Evolutionary conservation across 2,113 vertebrate genomes (phyloP).

Genomic region (Nymphicus hollandicus): DNA sequence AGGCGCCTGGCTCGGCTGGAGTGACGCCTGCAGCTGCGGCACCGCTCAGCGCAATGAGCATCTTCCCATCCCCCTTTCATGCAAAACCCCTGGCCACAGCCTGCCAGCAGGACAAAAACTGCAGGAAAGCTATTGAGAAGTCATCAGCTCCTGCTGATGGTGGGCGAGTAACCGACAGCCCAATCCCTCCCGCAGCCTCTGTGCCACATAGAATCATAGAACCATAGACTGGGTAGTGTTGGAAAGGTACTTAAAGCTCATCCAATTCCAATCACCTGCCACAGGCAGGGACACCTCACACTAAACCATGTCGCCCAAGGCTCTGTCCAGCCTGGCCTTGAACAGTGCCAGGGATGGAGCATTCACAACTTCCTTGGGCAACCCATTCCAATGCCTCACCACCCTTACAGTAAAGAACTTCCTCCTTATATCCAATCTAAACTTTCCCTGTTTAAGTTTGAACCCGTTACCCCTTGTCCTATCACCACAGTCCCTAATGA

Average conservation of each 20-base stretch:
- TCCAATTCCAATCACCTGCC: background rate
- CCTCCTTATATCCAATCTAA: background rate
- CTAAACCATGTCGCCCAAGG: background rate
- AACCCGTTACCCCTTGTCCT: background rate
- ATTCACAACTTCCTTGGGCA: background rate
- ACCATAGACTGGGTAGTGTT: background rate
- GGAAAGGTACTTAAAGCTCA: background rate
- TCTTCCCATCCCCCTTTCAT: background rate
- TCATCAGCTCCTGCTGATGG: background rate
- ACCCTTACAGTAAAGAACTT: background rate
- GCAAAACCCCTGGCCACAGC: background rate
- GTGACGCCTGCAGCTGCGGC: background rate
- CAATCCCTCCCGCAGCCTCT: background rate
- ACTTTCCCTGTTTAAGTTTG: background rate
- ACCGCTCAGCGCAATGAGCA: fast-evolving
- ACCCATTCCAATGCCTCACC: background rate
- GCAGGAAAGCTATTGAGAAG: background rate
- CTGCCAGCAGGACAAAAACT: background rate
- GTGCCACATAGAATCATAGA: background rate
- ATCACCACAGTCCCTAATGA: background rate
- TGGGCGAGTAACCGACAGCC: background rate
- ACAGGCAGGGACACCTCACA: background rate
- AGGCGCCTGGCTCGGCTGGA: background rate
- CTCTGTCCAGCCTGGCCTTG: background rate
- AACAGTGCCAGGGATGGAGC: background rate